Percentiles rank a stretch among this genome's conserved stretches.
Evolutionary conservation across 2,888 invertebrate genomes (phyloP).

Genomic region (Odontomyia ornata): DNA sequence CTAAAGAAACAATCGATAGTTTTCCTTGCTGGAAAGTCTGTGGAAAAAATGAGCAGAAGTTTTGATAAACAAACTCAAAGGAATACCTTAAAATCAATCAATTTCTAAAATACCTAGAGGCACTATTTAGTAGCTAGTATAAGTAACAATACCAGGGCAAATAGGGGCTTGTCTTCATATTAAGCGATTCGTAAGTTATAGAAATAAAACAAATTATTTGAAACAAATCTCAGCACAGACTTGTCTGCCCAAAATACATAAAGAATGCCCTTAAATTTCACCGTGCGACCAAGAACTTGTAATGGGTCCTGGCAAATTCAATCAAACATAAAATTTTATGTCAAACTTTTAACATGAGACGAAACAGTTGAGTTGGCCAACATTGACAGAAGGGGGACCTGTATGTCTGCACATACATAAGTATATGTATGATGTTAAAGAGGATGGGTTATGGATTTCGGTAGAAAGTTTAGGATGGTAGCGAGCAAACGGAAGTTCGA

Average conservation of each 20-base stretch:
- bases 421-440: not conserved
- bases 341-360: conserved; percentile 45
- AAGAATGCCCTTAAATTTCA: not conserved
- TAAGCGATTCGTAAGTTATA: too few relatives aligned
- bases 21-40: not conserved
- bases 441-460: not conserved
- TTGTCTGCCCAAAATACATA: too few relatives aligned
- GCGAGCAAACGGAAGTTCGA: conserved; percentile 12
- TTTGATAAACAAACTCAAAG: too few relatives aligned
- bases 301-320: conserved; percentile 40
- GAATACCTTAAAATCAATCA: too few relatives aligned
- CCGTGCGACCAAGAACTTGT: not conserved
- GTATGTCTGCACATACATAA: not conserved
- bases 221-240: too few relatives aligned
- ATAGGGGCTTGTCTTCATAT: too few relatives aligned
- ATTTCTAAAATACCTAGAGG: too few relatives aligned
- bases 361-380: not conserved
- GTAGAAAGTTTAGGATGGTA: not conserved
- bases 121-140: too few relatives aligned
- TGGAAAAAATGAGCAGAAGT: too few relatives aligned
- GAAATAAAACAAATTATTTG: too few relatives aligned
- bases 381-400: not conserved
- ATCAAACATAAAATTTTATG: conserved; percentile 48
- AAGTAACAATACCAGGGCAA: too few relatives aligned
- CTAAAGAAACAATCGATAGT: conserved; percentile 18